Evolutionary conservation across 2,797 vertebrate genomes (phyloP).

Genomic region (Peromyscus nudipes): DNA sequence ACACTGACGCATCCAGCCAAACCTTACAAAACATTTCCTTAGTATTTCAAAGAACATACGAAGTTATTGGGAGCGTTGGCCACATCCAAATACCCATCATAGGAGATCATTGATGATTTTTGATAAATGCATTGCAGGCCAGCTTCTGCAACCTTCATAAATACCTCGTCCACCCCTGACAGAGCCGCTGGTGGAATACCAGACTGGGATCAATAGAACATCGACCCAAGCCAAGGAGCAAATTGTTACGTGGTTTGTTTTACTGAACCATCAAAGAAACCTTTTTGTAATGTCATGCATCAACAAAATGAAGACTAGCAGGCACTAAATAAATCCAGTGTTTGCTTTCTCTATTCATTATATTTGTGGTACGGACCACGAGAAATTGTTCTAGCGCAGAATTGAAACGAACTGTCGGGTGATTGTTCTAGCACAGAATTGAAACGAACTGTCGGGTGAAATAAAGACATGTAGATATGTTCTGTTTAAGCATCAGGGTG

Average conservation of each 20-base stretch:
- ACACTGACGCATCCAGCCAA: conserved; percentile 79
- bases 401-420: not conserved
- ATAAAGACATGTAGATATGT: not conserved
- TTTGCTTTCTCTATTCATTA: conserved; percentile 68
- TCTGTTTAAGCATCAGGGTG: not conserved
- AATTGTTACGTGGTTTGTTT: conserved; percentile 74
- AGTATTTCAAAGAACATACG: conserved; percentile 52
- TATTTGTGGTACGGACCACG: not conserved
- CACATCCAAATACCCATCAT: conserved; percentile 58
- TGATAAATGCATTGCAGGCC: conserved; percentile 64
- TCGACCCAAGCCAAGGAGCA: conserved; percentile 68
- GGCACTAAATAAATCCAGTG: not conserved
- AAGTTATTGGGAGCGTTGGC: conserved; percentile 63
- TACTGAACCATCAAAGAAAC: conserved; percentile 71
- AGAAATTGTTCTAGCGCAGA: not conserved
- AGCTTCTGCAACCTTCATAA: conserved; percentile 50
- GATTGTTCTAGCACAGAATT: too few relatives aligned
- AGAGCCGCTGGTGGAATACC: not conserved
- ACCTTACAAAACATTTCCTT: conserved; percentile 64
- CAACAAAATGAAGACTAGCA: conserved; percentile 63
- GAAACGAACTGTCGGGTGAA: not conserved
- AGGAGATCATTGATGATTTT: conserved; percentile 71
- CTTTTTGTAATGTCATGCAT: conserved; percentile 66
- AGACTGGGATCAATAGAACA: conserved; percentile 43
- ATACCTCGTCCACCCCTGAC: not conserved